Percentiles rank a stretch among this genome's conserved stretches.
These are phyloP conservation scores for Myzus persicae DNA, from an alignment of 1,140 invertebrate species.

Conservation along the genomic window DNA sequence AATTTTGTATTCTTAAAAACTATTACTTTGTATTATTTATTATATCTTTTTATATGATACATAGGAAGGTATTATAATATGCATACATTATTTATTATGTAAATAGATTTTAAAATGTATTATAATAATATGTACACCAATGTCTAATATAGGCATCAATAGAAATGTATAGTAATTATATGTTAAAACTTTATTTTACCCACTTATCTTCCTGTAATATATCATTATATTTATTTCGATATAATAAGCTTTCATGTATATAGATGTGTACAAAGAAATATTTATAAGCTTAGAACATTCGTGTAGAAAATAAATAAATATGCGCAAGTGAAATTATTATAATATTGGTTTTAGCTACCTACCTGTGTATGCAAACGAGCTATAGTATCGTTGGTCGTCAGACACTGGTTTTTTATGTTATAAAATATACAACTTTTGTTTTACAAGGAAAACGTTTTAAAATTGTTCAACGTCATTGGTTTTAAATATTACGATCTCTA, in stretches of 20 bases:
- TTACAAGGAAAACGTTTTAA: constrained; percentile 53
- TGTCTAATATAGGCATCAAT: background rate
- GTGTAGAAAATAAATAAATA: background rate
- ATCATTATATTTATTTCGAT: background rate
- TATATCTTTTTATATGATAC: too few species aligned
- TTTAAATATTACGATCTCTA: background rate
- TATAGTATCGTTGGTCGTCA: background rate
- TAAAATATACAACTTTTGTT: constrained; percentile 1
- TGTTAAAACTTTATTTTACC: background rate
- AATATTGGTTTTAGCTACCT: background rate
- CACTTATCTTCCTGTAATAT: background rate
- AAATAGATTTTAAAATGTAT: background rate
- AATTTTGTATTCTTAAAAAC: background rate
- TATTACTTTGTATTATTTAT: background rate
- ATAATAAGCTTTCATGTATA: background rate
- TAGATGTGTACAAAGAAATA: background rate
- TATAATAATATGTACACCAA: background rate
- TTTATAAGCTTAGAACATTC: background rate
- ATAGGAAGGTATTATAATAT: background rate
- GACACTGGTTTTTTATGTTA: background rate
- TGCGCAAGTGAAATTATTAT: background rate
- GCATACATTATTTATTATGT: background rate
- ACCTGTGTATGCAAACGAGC: constrained; percentile 20
- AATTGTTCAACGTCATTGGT: background rate
- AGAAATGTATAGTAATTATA: background rate